phyloP scores from a whole-genome alignment of 2,113 vertebrate genomes.

The Cochlearius cochlearius region DNA sequence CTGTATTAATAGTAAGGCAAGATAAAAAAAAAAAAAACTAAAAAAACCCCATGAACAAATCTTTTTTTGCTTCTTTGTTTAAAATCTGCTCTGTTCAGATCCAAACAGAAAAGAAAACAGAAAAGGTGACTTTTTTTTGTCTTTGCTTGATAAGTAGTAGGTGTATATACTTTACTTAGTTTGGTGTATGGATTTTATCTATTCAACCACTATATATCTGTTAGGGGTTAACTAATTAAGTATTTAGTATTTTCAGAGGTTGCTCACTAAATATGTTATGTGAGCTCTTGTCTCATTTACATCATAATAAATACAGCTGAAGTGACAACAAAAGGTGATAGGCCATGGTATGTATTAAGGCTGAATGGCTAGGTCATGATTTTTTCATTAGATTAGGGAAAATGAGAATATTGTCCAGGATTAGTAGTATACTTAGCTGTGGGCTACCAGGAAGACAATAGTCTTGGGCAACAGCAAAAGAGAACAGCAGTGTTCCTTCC shows the following conservation, averaged over 20 bases:
- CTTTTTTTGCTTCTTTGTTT: background rate
- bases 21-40: background rate
- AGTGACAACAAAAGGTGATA: background rate
- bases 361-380: background rate
- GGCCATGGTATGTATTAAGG: background rate
- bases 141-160: background rate
- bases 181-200: background rate
- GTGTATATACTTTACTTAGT: background rate
- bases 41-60: background rate
- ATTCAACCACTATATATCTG: background rate
- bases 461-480: background rate
- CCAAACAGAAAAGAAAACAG: background rate
- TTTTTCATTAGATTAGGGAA: background rate
- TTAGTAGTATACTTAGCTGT: background rate
- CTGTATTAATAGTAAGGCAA: background rate
- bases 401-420: background rate
- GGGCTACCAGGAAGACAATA: background rate
- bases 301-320: background rate
- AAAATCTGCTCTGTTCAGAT: background rate
- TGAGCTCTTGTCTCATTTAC: background rate
- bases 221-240: background rate
- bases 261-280: background rate
- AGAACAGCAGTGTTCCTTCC: background rate
- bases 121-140: background rate
- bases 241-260: background rate